Conservation (phyloP, 2,113 vertebrate genomes). For the Alouatta palliata region DNA sequence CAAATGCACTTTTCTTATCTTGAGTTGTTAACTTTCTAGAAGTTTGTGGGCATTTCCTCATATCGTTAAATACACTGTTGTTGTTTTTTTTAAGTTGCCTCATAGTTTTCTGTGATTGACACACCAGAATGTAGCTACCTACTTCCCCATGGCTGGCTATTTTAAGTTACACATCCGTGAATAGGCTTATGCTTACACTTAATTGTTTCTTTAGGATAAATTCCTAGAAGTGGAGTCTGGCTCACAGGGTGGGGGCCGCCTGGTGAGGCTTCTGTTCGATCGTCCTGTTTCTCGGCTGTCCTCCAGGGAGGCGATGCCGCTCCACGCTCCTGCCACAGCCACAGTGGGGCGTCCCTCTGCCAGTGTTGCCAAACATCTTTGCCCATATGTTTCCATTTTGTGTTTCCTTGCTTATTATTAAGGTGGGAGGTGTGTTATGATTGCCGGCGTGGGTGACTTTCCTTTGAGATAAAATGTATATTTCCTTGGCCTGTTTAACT, state of each 20-base stretch:
- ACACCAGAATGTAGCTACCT: background rate
- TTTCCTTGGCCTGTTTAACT: background rate
- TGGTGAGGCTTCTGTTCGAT: background rate
- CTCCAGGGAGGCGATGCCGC: background rate
- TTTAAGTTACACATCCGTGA: background rate
- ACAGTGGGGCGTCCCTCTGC: too few species aligned
- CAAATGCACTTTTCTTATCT: background rate
- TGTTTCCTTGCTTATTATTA: background rate
- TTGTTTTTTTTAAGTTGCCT: background rate
- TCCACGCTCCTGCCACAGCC: fast-evolving
- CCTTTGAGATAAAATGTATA: background rate
- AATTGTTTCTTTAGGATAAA: slow-evolving; percentile 34
- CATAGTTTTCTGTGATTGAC: background rate
- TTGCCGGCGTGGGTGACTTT: background rate
- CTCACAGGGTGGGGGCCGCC: background rate
- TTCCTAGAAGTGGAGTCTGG: slow-evolving; percentile 37
- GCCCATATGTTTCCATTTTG: background rate
- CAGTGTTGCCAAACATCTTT: background rate
- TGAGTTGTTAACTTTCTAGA: background rate
- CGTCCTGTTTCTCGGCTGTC: fast-evolving
- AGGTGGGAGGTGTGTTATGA: background rate
- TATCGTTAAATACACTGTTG: background rate
- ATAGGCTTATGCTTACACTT: background rate
- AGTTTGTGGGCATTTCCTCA: too few species aligned
- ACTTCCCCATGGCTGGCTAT: background rate